These are phyloP conservation scores for Microhierax caerulescens DNA, from an alignment of 2,797 vertebrate genomes.

Conservation along the genomic window DNA sequence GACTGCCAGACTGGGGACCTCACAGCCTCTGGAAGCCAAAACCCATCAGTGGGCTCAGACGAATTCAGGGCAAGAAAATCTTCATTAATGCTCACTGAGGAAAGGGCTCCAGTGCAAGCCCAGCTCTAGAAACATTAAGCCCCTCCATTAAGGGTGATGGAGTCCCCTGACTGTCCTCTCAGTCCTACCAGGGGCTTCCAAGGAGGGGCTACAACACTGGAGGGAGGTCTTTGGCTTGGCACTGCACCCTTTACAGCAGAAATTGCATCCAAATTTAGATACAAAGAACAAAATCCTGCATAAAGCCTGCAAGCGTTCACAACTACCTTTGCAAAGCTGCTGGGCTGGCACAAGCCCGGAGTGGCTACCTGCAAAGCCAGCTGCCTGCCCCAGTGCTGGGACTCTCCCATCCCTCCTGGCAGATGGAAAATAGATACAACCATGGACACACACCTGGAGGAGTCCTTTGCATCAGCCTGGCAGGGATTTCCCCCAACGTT, in stretches of 20 bases:
- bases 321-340: neutral
- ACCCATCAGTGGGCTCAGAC: neutral
- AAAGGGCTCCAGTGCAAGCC: neutral
- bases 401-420: neutral
- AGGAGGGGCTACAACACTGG: neutral
- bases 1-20: neutral
- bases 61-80: neutral
- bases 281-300: neutral
- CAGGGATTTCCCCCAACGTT: neutral
- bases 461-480: neutral
- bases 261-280: neutral
- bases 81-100: neutral
- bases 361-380: neutral
- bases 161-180: neutral
- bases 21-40: neutral
- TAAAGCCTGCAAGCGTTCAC: neutral
- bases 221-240: neutral
- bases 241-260: neutral
- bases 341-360: neutral
- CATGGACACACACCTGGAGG: neutral
- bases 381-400: neutral
- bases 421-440: neutral
- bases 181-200: neutral
- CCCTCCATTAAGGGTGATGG: rapidly evolving
- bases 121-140: neutral